Percentiles rank a stretch among this genome's conserved stretches.
These are phyloP conservation scores for Tetrao urogallus DNA, from an alignment of 2,113 vertebrate genomes.

Conservation along the genomic window DNA sequence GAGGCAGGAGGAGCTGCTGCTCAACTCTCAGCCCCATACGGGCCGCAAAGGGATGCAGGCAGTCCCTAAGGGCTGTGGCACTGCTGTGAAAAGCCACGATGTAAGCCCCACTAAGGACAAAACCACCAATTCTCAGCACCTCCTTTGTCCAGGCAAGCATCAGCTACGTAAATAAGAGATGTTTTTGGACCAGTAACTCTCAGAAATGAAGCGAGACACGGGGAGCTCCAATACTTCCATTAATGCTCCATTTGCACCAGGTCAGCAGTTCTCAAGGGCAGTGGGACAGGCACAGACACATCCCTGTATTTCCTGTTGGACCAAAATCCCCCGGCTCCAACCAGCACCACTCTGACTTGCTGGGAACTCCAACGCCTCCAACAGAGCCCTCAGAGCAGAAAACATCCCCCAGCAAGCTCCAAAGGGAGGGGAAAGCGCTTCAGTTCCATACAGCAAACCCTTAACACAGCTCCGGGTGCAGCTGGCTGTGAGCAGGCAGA, in stretches of 20 bases:
- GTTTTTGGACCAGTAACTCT: not conserved
- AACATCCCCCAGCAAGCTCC: not conserved
- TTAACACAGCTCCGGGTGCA: not conserved
- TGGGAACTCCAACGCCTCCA: slow-evolving; percentile 31
- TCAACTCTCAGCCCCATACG: not conserved
- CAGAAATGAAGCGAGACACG: not conserved
- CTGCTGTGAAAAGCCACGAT: not conserved
- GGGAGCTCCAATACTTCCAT: slow-evolving; percentile 36
- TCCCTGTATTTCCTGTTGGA: not conserved
- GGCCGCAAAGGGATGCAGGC: not conserved
- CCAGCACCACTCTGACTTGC: not conserved
- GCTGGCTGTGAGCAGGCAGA: too few species aligned
- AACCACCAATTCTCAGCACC: slow-evolving; percentile 5
- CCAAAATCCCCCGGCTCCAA: not conserved
- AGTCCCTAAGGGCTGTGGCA: not conserved
- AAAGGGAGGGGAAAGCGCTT: not conserved
- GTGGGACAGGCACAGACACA: not conserved
- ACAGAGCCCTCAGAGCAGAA: not conserved
- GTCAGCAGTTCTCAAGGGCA: slow-evolving; percentile 59
- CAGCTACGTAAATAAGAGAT: slow-evolving; percentile 12
- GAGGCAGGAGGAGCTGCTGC: fast-evolving
- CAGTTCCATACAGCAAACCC: not conserved
- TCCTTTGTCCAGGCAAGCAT: not conserved
- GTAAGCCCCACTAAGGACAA: not conserved
- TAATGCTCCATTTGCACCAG: not conserved